Base-by-base conservation (phyloP, 2,113 vertebrate species). In the Morphnarchus princeps region DNA sequence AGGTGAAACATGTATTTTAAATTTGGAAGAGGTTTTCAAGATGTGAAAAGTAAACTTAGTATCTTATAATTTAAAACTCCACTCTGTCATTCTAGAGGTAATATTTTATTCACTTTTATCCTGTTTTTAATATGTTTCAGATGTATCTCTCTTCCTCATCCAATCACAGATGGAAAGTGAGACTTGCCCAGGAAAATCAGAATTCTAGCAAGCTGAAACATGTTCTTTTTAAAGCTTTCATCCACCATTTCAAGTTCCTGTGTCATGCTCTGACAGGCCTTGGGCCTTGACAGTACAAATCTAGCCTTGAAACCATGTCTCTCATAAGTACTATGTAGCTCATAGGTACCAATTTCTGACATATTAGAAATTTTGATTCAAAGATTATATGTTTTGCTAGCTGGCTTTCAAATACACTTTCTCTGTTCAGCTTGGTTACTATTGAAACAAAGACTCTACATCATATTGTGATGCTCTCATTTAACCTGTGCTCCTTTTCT, bases 101-200 rank as follows among this genome's bases (percentile, higher is more conserved):
- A 62, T 93, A 89, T 67, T 89, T 96, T 87, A 89, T 90, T 87
- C 90, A 67, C 84, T 96, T 93, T 94, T 93, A 85, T 91, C 18
- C 52, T 81, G 36, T 8, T 95, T 91, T 77, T 92, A 86, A 81
- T 57, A 50, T 16, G 38, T 81, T 91, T 95, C 70, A 86, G 66
- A 90, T 57, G 57, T 72, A 82, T 90, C 17, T 83, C 40, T 67
- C 11, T 80, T 81, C 58, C 45, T 77, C 5, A 3, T 66, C 45
- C 90, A 93, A 66, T 89, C 76, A 69, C 57, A 80, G 76, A 65
- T 73, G 66, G 58, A 69, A 92, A 93, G 79, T 16, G 66, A 88
- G 74, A 74, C 45, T 93, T 69, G 59, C 40, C 54, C 74, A 93
- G 84, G 66, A 91, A 95, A 90, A 91, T 72, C 70, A 82, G 62